Evolutionary conservation across 2,113 vertebrate genomes (phyloP).

Genomic region (Ictalurus furcatus): DNA sequence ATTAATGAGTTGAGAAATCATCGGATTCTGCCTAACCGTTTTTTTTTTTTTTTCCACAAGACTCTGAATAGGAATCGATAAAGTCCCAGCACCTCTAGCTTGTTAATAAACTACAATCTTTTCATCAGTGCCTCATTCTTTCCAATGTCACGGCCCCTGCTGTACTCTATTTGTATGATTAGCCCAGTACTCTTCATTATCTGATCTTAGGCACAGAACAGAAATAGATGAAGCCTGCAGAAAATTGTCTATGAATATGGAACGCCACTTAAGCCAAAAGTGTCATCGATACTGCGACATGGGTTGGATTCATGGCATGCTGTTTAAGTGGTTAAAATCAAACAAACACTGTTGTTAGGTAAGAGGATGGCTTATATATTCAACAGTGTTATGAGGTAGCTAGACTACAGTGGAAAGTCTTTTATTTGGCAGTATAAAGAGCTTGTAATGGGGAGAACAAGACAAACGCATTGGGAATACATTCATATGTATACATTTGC

Average conservation of each 20-base stretch:
- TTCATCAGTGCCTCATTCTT: constrained; percentile 1
- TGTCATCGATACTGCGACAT: not conserved
- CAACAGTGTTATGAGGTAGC: not conserved
- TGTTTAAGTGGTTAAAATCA: not conserved
- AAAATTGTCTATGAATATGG: not conserved
- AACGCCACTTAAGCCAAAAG: not conserved
- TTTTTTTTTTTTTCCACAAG: not conserved
- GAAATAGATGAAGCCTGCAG: not conserved
- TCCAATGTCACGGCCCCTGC: not conserved
- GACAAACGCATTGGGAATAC: not conserved
- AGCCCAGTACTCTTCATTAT: not conserved
- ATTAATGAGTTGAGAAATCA: not conserved
- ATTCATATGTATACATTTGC: not conserved
- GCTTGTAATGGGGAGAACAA: not conserved
- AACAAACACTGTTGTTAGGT: not conserved
- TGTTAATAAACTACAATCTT: constrained; percentile 20
- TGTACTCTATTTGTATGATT: constrained; percentile 13
- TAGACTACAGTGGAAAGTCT: not conserved
- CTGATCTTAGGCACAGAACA: not conserved
- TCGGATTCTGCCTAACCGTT: not conserved
- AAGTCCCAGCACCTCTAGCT: not conserved
- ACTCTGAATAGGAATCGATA: constrained; percentile 2
- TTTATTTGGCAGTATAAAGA: not conserved
- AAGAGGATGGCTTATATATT: not conserved
- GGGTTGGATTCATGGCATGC: not conserved